Evolutionary conservation across 2,888 invertebrate genomes (phyloP).

Genomic region (Mesorhabditis sp.): DNA sequence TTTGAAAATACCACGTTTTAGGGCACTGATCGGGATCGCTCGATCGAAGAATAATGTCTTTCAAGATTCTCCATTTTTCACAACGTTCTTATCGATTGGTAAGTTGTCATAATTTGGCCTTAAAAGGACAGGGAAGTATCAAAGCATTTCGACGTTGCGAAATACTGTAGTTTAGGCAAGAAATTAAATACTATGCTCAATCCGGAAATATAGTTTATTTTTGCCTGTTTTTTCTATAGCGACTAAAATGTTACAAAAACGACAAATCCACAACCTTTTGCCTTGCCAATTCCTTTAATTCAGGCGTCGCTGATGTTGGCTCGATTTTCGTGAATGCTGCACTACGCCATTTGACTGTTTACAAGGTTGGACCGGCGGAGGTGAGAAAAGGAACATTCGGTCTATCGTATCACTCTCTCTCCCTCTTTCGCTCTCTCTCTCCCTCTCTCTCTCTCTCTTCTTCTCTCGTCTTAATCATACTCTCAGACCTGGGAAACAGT

Average conservation of each 20-base stretch:
- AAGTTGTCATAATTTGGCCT: background rate
- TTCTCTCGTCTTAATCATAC: background rate
- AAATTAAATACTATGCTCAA: no score
- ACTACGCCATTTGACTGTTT: background rate
- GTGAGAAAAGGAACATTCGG: background rate
- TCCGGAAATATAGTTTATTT: no score
- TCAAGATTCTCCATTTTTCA: background rate
- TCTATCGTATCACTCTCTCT: no score
- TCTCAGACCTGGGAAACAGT: background rate
- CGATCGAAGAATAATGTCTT: background rate
- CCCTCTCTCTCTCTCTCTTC: no score
- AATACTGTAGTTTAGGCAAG: no score
- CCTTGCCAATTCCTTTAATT: background rate
- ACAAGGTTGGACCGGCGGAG: background rate
- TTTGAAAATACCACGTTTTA: background rate
- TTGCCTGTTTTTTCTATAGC: no score
- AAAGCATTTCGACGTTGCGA: no score
- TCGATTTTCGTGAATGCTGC: background rate
- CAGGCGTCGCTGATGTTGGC: conserved; percentile 1
- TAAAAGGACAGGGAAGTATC: no score
- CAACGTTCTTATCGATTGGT: conserved; percentile 4
- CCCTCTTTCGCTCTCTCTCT: no score
- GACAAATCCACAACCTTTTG: no score
- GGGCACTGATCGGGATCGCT: background rate
- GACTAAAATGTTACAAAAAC: no score